A percentile compares a stretch with the other conserved stretches of the same genome.
Conservation (phyloP, 1,140 invertebrate species). For the Melanaphis sacchari region DNA sequence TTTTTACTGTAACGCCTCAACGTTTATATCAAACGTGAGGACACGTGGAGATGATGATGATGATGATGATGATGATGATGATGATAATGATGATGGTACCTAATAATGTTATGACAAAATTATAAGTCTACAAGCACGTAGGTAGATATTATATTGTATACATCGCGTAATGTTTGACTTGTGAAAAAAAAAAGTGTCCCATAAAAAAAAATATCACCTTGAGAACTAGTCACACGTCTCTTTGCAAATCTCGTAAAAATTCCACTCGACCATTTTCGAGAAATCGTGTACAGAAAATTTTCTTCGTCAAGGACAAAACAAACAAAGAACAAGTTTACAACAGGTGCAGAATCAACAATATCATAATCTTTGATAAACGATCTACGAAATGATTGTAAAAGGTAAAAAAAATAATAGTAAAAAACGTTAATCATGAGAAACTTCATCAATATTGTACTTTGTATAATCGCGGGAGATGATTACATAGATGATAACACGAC, state of each 20-base stretch:
- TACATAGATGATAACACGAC: not conserved
- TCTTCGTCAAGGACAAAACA: constrained; percentile 29
- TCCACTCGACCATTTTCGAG: not conserved
- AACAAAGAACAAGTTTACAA: constrained; percentile 27
- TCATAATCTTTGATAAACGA: constrained; percentile 14
- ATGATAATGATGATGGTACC: not conserved
- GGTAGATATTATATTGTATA: not conserved
- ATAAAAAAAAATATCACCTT: constrained; percentile 38
- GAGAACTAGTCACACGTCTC: constrained; percentile 17
- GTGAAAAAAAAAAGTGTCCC: not conserved
- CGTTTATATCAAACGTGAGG: not conserved
- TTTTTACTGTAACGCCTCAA: not conserved
- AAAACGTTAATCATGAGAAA: constrained; percentile 7
- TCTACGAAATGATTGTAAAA: not conserved
- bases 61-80: not conserved
- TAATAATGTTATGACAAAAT: not conserved
- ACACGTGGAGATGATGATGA: not conserved
- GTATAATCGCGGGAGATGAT: not conserved
- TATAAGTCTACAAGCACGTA: not conserved
- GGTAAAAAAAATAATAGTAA: not conserved
- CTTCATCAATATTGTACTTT: not conserved
- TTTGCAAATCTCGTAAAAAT: constrained; percentile 31
- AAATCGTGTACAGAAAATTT: constrained; percentile 12
- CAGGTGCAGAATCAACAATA: constrained; percentile 35
- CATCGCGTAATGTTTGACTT: not conserved